Evolutionary conservation across 2,113 vertebrate species (phyloP).

Genomic region (Amphiprion percula): DNA sequence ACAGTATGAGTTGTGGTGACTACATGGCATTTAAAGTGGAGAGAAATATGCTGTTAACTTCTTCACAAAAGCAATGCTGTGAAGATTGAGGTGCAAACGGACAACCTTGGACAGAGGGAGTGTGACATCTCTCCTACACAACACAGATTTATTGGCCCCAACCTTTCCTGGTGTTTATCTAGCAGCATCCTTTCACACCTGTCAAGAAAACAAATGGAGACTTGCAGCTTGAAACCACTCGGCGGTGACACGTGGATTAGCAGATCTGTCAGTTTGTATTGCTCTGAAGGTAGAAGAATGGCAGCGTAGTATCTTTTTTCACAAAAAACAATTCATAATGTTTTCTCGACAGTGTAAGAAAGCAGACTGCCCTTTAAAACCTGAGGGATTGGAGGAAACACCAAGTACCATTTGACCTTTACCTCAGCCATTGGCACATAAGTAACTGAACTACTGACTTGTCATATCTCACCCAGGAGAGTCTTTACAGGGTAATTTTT

Average conservation of each 20-base stretch:
- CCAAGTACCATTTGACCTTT: slow-evolving; percentile 27
- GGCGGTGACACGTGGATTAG: slow-evolving; percentile 36
- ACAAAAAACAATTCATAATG: background rate
- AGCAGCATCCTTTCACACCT: slow-evolving; percentile 26
- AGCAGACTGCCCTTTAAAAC: slow-evolving; percentile 17
- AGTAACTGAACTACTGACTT: slow-evolving; percentile 23
- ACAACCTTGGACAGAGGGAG: slow-evolving; percentile 1
- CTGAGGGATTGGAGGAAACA: slow-evolving; percentile 1
- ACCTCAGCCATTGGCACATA: background rate
- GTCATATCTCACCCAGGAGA: slow-evolving; percentile 16
- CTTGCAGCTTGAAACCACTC: slow-evolving; percentile 54
- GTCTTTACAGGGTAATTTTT: background rate
- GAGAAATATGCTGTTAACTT: slow-evolving; percentile 13
- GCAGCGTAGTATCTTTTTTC: background rate
- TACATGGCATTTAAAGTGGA: slow-evolving; percentile 6
- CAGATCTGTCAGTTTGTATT: slow-evolving; percentile 52
- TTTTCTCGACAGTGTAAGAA: slow-evolving; percentile 8
- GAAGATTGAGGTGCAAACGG: slow-evolving; percentile 46
- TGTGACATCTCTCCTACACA: background rate
- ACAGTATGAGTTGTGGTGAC: slow-evolving; percentile 1
- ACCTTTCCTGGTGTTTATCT: slow-evolving; percentile 10
- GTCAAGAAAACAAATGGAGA: slow-evolving; percentile 47
- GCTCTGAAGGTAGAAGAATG: slow-evolving; percentile 17
- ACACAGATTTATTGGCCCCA: slow-evolving; percentile 22
- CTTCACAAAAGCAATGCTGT: slow-evolving; percentile 12